Evolutionary conservation across 2,888 invertebrate species (phyloP), one percentile per base, ranked within the genome.

Genomic region (Archaeoteleia sp.): DNA sequence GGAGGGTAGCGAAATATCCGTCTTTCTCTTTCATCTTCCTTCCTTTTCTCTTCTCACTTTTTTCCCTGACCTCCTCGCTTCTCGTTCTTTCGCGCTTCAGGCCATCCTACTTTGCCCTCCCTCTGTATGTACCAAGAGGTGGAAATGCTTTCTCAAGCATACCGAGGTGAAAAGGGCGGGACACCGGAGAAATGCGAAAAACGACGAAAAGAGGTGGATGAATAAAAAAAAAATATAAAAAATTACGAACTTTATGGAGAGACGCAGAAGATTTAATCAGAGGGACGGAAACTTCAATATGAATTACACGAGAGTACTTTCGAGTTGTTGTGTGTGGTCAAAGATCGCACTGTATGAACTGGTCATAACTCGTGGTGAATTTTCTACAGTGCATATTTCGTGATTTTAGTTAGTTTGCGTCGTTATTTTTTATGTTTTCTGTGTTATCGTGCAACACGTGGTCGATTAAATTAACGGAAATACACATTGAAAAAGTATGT

Each of bases 91-190:
- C 66, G 71, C 78, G 70, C 74, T 68, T 45, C 71, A 70, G 75
- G 74, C 73, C 72, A 72, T 74, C 74, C 71, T 71, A 67, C 73
- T 70, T 72, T 73, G 35, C 29, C 42, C 29, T n/a, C 20, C 34
- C 45, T 45, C 17, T 42, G 53, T 29, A 45, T 66, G 46, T 53
- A 49, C 49, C 49, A 53, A 34, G 68, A 78, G 78, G 78, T 75
- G 72, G 74, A 80, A 80, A 81, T 75, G 78, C 79, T 79, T 75
- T 74, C 76, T 80, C 78, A 75, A 78, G 77, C 74, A 75, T 70
- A 75, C 57, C 57, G 66, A 51, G 73, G 69, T 57, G 67, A 54
- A 35, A 66, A 42, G 43, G 53, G 70, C 67, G 65, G 61, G 37
- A 29, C 60, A 60, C 58, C 37, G 55, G 61, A 68, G 71, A 65